Evolutionary conservation across 2,888 invertebrate genomes (phyloP).

Genomic region (Ypsolopha sequella): DNA sequence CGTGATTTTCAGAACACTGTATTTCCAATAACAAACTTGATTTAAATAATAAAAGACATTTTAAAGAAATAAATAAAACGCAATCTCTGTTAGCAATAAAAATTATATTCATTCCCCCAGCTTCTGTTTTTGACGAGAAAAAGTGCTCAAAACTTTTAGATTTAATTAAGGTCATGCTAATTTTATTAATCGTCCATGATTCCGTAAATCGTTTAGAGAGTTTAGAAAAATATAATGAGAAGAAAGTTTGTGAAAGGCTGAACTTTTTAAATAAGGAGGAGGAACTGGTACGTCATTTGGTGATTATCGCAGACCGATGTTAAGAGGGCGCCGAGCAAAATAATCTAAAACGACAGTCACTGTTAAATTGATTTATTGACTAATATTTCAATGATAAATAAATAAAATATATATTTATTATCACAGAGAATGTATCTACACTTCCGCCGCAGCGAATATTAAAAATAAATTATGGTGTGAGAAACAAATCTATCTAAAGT

Average conservation of each 20-base stretch:
- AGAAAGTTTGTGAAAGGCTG: not conserved
- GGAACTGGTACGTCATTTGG: not conserved
- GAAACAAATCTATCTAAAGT: no score
- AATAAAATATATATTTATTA: no score
- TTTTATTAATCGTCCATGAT: slow-evolving; percentile 2
- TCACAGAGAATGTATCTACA: no score
- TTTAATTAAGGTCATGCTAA: slow-evolving; percentile 1
- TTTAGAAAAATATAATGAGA: not conserved
- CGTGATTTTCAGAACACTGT: slow-evolving; percentile 11
- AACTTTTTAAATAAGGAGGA: not conserved
- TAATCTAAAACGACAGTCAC: no score
- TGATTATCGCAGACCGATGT: not conserved
- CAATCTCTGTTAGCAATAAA: not conserved
- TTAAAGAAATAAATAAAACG: no score
- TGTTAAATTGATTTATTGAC: no score
- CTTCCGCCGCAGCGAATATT: no score
- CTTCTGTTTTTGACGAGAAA: not conserved
- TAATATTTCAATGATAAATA: no score
- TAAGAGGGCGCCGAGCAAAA: no score
- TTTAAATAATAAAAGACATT: slow-evolving; percentile 2
- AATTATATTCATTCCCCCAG: not conserved
- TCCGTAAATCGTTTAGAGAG: not conserved
- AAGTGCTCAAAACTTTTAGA: not conserved
- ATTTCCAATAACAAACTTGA: slow-evolving; percentile 12
- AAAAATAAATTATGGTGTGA: no score